Percentiles rank a stretch among this genome's conserved stretches.
These are phyloP conservation scores for Heterotilapia buettikoferi DNA, from an alignment of 2,113 vertebrate genomes.

Conservation along the genomic window DNA sequence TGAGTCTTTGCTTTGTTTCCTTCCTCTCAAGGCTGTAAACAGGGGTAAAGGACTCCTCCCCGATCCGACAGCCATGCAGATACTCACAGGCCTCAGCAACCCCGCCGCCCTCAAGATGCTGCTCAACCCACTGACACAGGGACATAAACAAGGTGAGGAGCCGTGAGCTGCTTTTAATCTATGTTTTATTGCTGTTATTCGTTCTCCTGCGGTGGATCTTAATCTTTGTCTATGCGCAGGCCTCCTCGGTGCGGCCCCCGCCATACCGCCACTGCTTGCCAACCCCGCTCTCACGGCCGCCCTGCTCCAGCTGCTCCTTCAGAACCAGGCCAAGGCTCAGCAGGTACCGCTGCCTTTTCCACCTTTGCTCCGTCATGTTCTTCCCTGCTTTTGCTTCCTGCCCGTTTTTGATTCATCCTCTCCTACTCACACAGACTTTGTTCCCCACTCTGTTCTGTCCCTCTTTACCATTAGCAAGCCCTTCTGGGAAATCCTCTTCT, in stretches of 20 bases:
- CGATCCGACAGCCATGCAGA: conserved; percentile 84
- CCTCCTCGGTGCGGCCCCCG: conserved; percentile 80
- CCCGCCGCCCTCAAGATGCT: conserved; percentile 85
- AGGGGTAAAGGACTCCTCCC: conserved; percentile 91
- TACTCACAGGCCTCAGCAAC: conserved; percentile 83
- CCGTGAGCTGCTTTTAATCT: background rate
- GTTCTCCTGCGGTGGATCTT: background rate
- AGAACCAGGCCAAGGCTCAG: conserved; percentile 80
- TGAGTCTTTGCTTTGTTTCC: background rate
- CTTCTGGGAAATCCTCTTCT: conserved; percentile 75
- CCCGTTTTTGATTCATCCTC: background rate
- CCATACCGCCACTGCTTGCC: conserved; percentile 77
- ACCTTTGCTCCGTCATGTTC: background rate
- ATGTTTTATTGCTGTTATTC: background rate
- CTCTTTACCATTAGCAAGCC: conserved; percentile 67
- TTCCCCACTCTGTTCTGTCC: conserved; percentile 3
- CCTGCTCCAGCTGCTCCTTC: conserved; percentile 84
- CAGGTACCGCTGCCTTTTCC: conserved; percentile 69
- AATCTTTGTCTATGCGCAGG: conserved; percentile 60
- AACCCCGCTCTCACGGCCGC: conserved; percentile 82
- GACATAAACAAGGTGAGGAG: conserved; percentile 80
- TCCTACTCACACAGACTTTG: background rate
- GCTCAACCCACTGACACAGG: conserved; percentile 80
- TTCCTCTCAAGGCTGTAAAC: conserved; percentile 76
- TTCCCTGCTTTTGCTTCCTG: background rate